Evolutionary conservation across 2,113 vertebrate genomes (phyloP).

Genomic region (Marmota monax): DNA sequence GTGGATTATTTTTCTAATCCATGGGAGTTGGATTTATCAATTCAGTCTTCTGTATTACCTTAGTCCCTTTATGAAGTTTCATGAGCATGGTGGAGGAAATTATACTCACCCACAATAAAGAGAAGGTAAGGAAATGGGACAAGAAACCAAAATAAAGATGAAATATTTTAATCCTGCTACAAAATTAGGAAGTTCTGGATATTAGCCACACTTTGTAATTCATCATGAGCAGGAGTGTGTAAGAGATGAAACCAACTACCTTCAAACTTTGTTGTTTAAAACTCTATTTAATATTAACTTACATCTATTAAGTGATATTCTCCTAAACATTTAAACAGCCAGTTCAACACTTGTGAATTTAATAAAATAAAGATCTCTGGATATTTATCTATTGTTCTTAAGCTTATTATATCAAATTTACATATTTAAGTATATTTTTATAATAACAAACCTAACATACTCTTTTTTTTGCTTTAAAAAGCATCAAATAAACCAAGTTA

Average conservation of each 20-base stretch:
- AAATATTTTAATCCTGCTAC: not conserved
- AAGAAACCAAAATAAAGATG: not conserved
- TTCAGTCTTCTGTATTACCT: not conserved
- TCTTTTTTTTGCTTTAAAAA: not conserved
- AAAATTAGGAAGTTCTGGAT: not conserved
- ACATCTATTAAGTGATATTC: not conserved
- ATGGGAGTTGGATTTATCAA: not conserved
- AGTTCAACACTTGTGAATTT: not conserved
- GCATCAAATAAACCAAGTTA: not conserved
- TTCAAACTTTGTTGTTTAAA: not conserved
- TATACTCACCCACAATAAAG: not conserved
- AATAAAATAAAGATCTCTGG: not conserved
- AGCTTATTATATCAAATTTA: not conserved
- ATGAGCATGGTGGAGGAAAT: not conserved
- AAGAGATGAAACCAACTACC: not conserved
- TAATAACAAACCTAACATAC: not conserved
- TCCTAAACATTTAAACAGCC: not conserved
- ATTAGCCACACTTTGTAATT: not conserved
- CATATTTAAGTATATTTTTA: not conserved
- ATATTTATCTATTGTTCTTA: not conserved
- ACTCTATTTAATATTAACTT: not conserved
- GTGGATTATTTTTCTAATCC: not conserved
- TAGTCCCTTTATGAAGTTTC: not conserved
- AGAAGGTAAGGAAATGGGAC: not conserved
- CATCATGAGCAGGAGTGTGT: not conserved